Evolutionary conservation across 2,113 vertebrate genomes (phyloP), one percentile per base, ranked within the genome.

Genomic region (Brachypteracias leptosomus): DNA sequence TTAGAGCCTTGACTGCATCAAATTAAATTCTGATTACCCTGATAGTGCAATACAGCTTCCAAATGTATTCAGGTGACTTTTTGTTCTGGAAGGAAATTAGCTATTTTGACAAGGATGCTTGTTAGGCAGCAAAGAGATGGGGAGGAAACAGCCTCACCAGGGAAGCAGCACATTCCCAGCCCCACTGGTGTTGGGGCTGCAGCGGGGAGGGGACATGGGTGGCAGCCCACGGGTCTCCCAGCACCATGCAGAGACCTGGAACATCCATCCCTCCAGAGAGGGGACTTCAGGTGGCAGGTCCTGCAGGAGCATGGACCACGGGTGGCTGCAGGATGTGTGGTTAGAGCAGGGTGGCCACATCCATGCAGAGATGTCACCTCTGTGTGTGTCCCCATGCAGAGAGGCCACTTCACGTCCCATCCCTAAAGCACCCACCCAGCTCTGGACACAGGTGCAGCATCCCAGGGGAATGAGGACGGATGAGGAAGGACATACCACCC

Each of bases 11-110:
- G 90, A 96, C 95, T 95, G 95, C 93, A 92, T 97, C 92, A 93
- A 97, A 97, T 97, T 97, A 96, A 96, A 96, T 96, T 94, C 95
- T 93, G 96, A 97, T 97, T 94, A 90, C 52, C 63, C 93, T 66
- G 95, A 96, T 95, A 96, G 92, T 49, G 66, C 83, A 58, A 76
- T 67, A 54, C 86, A 58, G 95, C 86, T 90, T 96, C 88, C 86
- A 94, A 96, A 95, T 90, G 83, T 66, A 94, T 94, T 93, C 96
- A 95, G 95, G 96, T 96, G 89, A 93, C 88, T 97, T 96, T 96
- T 95, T 96, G 90, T 93, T 95, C 92, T 94, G 86, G 70, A 87
- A 97, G 82, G 83, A 93, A 96, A 90, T 85, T 72, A 93, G 88
- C 92, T 92, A 29, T 93, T 96, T 93, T 92, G 83, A 94, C 88